Conservation (phyloP, 2,113 vertebrate genomes). For the Abramis brama region DNA sequence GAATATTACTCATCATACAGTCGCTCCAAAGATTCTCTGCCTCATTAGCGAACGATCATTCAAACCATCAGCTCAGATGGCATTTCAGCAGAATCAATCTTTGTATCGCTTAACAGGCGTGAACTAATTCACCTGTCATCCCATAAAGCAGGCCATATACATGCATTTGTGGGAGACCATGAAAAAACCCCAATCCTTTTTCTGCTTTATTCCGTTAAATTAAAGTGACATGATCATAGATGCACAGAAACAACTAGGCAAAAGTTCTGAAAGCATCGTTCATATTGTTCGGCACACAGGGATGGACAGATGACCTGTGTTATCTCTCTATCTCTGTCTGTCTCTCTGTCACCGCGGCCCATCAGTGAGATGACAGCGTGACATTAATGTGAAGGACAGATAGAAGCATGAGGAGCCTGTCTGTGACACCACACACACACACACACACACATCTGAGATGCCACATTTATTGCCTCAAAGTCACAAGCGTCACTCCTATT, state of each 20-base stretch:
- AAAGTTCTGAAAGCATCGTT: not conserved
- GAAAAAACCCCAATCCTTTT: not conserved
- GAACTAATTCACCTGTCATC: slow-evolving; percentile 27
- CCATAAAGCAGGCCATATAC: not conserved
- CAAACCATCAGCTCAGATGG: slow-evolving; percentile 20
- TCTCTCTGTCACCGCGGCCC: slow-evolving; percentile 6
- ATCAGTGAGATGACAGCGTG: slow-evolving; percentile 39
- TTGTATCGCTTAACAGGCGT: not conserved
- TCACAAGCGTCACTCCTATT: slow-evolving; percentile 21
- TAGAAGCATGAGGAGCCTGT: slow-evolving; percentile 31
- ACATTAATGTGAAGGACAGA: slow-evolving; percentile 54
- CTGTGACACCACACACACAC: slow-evolving; percentile 31
- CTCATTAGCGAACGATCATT: slow-evolving; percentile 30
- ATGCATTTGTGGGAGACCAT: not conserved
- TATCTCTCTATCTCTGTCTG: slow-evolving; percentile 23
- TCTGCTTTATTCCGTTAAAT: not conserved
- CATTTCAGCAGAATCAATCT: slow-evolving; percentile 28
- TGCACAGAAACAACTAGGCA: not conserved
- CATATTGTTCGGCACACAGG: not conserved
- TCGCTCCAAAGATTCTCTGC: slow-evolving; percentile 23
- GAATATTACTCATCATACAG: slow-evolving; percentile 34
- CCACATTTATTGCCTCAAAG: slow-evolving; percentile 19
- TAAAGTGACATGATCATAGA: not conserved
- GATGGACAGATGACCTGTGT: slow-evolving; percentile 14
- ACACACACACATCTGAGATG: slow-evolving; percentile 15